Base-by-base conservation (phyloP, 2,888 invertebrate genomes). In the Candidula unifasciata region DNA sequence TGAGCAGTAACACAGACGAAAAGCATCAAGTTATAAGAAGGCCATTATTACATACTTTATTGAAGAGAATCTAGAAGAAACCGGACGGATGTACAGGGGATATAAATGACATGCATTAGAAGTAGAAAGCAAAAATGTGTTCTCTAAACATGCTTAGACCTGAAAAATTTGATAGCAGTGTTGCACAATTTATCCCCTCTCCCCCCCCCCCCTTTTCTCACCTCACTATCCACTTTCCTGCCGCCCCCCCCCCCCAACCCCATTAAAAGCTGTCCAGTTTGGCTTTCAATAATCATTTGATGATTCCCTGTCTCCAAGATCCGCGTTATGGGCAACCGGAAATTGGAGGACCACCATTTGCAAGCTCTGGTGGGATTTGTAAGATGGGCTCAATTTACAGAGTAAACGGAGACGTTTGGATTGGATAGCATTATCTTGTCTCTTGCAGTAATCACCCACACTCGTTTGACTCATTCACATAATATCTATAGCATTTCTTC, bases 301-400 rank as follows among this genome's bases (percentile, higher is more conserved):
- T 82, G n/a, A n/a, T 82, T 76, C 82, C 27, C 74, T 30, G 64
- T 30, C 8, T 37, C 37, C 3, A 16, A 64, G 71, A 64, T 16
- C 35, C 74, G 16, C 27, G 71, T 81, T 57, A 35, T 73, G 6
- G 69, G 24, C 35, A 30, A 44, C 74, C 73, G 82, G 82, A 82
- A 82, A 82, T 82, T 82, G 82, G 76, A 16, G 44, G 64, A 27
- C 30, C 66, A 74, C 82, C 76, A 82, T 82, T 82, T 82, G 81
- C 81, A 71, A 81, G 71, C 57, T 71, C 57, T 33, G 52, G 57
- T 71, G 71, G 73, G 73, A 81, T 73, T 81, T 81, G 60, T 69
- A 35, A 60, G n/a, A 33, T 16, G 33, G 52, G 24, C 24, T 64
- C 44, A 44, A 44, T 44, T 44, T 44, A 44, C 44, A 44, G 44